A percentile compares a stretch with the other conserved stretches of the same genome.
Evolutionary conservation across 2,797 vertebrate genomes (phyloP).

Genomic region (Chrysocyon brachyurus): DNA sequence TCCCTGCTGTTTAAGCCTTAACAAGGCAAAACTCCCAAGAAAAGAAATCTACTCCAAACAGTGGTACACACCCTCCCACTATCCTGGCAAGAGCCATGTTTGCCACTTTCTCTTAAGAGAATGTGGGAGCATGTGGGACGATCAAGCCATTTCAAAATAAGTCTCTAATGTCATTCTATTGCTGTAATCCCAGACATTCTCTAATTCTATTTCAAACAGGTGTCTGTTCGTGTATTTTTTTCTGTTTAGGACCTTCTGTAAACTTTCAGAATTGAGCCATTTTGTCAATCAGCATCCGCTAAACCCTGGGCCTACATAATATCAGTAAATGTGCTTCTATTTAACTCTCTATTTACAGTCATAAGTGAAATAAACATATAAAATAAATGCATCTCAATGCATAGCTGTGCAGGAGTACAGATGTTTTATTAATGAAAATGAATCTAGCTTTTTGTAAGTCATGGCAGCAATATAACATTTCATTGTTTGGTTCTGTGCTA

Average conservation of each 20-base stretch:
- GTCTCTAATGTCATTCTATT: slow-evolving; percentile 17
- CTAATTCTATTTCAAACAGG: slow-evolving; percentile 80
- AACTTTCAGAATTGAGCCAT: slow-evolving; percentile 68
- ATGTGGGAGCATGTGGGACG: not conserved
- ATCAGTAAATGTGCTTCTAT: slow-evolving; percentile 84
- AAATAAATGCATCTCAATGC: slow-evolving; percentile 92
- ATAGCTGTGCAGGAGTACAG: slow-evolving; percentile 91
- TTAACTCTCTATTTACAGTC: slow-evolving; percentile 89
- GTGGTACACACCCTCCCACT: too few species aligned
- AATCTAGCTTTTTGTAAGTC: slow-evolving; percentile 92
- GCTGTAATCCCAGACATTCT: not conserved
- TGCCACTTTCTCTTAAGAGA: slow-evolving; percentile 18
- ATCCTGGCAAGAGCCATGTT: not conserved
- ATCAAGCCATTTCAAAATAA: slow-evolving; percentile 9
- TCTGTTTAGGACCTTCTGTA: slow-evolving; percentile 78
- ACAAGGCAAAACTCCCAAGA: not conserved
- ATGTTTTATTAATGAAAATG: slow-evolving; percentile 94
- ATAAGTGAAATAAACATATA: slow-evolving; percentile 90
- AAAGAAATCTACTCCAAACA: not conserved
- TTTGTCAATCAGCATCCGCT: slow-evolving; percentile 58
- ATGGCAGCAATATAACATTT: slow-evolving; percentile 91
- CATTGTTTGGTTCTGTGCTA: slow-evolving; percentile 91
- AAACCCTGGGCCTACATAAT: slow-evolving; percentile 63
- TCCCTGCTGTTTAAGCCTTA: not conserved
- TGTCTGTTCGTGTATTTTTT: slow-evolving; percentile 79